Percentiles rank a stretch among this genome's conserved stretches.
phyloP scores from a whole-genome alignment of 2,113 vertebrate species.

The Hyaena hyaena region DNA sequence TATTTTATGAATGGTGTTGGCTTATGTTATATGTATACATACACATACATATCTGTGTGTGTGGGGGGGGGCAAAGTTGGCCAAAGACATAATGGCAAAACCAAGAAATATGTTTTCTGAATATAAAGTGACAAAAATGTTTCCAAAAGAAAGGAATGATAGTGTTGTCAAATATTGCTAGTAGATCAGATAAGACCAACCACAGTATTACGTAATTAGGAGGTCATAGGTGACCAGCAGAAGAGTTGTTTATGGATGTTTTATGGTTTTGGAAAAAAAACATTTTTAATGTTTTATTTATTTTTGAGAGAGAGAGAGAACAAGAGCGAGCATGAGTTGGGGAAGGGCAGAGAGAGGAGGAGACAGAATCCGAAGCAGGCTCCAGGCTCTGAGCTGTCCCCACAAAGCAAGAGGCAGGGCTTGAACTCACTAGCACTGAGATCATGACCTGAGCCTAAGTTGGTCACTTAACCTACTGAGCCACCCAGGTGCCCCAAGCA shows the following conservation, averaged over 20 bases:
- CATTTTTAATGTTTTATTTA: too few species aligned
- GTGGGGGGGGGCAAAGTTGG: not conserved
- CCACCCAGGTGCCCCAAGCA: too few species aligned
- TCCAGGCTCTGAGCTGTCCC: too few species aligned
- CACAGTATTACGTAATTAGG: not conserved
- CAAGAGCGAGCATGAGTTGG: too few species aligned
- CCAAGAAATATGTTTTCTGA: not conserved
- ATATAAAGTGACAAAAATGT: not conserved
- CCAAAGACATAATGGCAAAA: not conserved
- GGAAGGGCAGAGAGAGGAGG: too few species aligned
- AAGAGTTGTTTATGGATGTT: not conserved
- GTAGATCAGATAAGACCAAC: not conserved
- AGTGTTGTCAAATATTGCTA: not conserved
- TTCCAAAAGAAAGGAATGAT: not conserved
- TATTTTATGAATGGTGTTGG: not conserved
- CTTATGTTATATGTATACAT: not conserved
- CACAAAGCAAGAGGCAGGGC: too few species aligned
- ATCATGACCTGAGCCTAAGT: too few species aligned
- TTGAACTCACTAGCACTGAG: too few species aligned
- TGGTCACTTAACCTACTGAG: too few species aligned
- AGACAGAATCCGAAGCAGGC: too few species aligned
- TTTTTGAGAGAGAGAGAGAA: too few species aligned
- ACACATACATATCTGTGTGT: not conserved
- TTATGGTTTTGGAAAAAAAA: not conserved
- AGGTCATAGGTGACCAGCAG: not conserved